phyloP scores from a whole-genome alignment of 2,113 vertebrate species.

The Carassius auratus region DNA sequence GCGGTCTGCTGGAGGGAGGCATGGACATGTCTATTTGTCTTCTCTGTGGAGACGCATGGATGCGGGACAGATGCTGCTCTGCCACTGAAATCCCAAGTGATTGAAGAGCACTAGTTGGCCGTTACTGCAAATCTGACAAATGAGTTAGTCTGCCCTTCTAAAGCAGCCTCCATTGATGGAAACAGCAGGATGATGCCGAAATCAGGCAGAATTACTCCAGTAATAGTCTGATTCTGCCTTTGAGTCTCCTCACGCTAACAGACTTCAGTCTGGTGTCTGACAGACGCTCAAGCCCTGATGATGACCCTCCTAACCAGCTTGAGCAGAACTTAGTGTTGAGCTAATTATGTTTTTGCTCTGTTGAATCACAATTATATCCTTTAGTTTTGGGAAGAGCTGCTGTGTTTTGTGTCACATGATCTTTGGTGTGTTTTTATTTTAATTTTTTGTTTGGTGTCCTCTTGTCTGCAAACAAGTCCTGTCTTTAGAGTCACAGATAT shows the following conservation, averaged over 20 bases:
- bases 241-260: not conserved
- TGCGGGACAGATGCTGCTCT: not conserved
- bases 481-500: constrained; percentile 60
- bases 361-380: not conserved
- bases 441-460: too few species aligned
- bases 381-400: not conserved
- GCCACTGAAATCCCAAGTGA: constrained; percentile 43
- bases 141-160: constrained; percentile 7
- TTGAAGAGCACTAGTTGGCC: constrained; percentile 43
- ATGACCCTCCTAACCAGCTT: not conserved
- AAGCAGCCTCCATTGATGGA: constrained; percentile 2
- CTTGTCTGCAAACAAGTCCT: too few species aligned
- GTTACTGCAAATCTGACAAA: not conserved
- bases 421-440: not conserved
- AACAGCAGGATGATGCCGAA: not conserved
- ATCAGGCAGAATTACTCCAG: not conserved
- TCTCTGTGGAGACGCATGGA: not conserved
- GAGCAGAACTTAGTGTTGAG: not conserved
- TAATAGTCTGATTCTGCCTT: not conserved
- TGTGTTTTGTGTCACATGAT: not conserved
- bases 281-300: not conserved
- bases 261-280: not conserved
- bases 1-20: too few species aligned
- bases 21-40: constrained; percentile 51
- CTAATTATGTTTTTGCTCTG: not conserved